A percentile compares a stretch with the other conserved stretches of the same genome.
These are phyloP conservation scores for Listrodromus nycthemerus DNA, from an alignment of 2,888 invertebrate species.

Conservation along the genomic window DNA sequence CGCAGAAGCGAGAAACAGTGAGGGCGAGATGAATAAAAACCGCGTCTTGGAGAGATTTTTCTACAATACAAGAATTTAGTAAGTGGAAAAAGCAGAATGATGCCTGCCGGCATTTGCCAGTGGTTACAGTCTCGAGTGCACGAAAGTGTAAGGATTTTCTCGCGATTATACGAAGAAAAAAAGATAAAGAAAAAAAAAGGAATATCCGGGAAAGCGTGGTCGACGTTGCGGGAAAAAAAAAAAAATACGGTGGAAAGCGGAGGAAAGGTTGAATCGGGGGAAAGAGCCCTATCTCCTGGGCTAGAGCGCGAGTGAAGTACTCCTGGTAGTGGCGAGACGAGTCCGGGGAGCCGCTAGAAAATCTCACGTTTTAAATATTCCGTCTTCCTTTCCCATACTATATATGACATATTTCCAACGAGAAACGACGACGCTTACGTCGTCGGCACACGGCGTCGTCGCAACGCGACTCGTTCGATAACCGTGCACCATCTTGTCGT, in stretches of 20 bases:
- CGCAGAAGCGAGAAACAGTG: not conserved
- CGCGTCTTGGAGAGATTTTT: conserved; percentile 20
- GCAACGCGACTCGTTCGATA: conserved; percentile 47
- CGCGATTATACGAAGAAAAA: conserved; percentile 48
- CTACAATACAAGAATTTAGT: conserved; percentile 48
- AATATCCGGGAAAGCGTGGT: conserved; percentile 14
- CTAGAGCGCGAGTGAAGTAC: conserved; percentile 43
- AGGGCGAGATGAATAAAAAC: conserved; percentile 1
- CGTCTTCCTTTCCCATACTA: not conserved
- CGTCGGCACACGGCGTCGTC: conserved; percentile 37
- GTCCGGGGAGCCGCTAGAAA: conserved; percentile 11
- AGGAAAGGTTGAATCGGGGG: conserved; percentile 39
- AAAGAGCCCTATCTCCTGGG: conserved; percentile 25
- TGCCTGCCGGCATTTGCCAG: conserved; percentile 40
- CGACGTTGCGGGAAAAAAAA: conserved; percentile 4
- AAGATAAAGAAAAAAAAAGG: not conserved
- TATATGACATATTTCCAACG: not conserved
- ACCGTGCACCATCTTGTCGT: conserved; percentile 31
- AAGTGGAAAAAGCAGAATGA: conserved; percentile 26
- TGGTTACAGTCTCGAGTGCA: conserved; percentile 49
- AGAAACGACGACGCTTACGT: conserved; percentile 11
- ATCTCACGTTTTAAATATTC: conserved; percentile 50
- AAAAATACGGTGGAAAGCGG: conserved; percentile 6
- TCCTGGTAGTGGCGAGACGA: not conserved
- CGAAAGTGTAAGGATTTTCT: conserved; percentile 44